Evolutionary conservation across 2,113 vertebrate species (phyloP), one percentile per base, ranked within the genome.

Genomic region (Pristiophorus japonicus): DNA sequence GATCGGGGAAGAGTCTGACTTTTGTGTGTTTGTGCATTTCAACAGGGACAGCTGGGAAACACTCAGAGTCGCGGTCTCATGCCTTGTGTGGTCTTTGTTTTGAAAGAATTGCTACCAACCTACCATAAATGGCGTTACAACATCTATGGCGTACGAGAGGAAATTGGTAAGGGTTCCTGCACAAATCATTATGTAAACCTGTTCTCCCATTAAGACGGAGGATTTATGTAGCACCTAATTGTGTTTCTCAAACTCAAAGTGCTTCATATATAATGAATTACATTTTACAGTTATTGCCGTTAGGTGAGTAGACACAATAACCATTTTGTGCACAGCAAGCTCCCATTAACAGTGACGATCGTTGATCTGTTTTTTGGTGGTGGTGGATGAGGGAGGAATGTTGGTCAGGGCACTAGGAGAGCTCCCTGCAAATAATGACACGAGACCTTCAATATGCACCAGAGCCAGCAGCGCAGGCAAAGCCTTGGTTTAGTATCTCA

Each of bases 51-150:
- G 96, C 98, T 99, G 47, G 99, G 99, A 95, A 99, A 98, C 96
- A 99, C 99, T 66, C 99, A 99, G 97, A 99, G 98, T 97, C 98
- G 98, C 97, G 99, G 99, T 1, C 97, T 99, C 55, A 98, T 98
- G 96, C 99, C 99, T 10, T 99, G 99, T 95, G 98, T 99, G 42
- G 97, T 99, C 96, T 99, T 99, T 96, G 99, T 99, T 93, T 96
- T 99, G 47, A 99, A 99, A 96, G 99, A 99, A 97, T 99, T 99
- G 98, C 97, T 99, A 95, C 99, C 99, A 27, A 98, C 98, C 0
- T 99, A 99, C 96, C 98, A 99, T 96, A 99, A 98, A 96, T 99
- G 99, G 99, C 98, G 99, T 87, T 99, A 99, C 90, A 99, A 98
- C 97, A 98, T 97, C 62, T 98, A 99, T 0, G 99, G 99, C 20